Evolutionary conservation across 2,113 vertebrate genomes (phyloP).

Genomic region (Erythrocercus mccallii): DNA sequence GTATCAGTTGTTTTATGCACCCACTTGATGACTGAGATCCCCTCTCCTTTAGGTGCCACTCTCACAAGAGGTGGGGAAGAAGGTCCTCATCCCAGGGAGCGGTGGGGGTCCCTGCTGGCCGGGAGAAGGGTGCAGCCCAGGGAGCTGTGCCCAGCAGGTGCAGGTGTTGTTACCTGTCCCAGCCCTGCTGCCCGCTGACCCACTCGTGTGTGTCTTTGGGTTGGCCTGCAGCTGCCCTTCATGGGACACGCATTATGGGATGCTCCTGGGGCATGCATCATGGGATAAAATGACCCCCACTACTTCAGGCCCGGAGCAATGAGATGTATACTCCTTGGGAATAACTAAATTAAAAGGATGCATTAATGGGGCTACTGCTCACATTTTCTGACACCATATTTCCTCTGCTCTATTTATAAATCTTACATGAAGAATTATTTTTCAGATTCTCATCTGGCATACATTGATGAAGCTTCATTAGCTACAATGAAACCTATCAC

Average conservation of each 20-base stretch:
- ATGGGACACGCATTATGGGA: not conserved
- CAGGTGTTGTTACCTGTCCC: not conserved
- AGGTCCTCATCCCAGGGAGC: not conserved
- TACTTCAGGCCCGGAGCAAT: not conserved
- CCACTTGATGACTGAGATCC: fast-evolving
- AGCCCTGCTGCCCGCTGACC: not conserved
- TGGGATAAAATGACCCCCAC: not conserved
- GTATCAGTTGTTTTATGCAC: fast-evolving
- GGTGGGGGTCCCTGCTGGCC: not conserved
- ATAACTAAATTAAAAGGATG: conserved; percentile 38
- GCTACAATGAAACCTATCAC: not conserved
- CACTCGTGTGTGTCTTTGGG: fast-evolving
- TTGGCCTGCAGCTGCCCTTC: not conserved
- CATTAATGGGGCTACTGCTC: conserved; percentile 21
- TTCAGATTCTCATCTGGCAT: conserved; percentile 20
- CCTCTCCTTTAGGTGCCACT: not conserved
- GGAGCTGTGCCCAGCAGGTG: not conserved
- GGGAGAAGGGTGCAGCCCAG: not conserved
- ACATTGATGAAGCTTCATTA: conserved; percentile 23
- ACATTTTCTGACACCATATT: conserved; percentile 27
- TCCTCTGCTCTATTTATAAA: conserved; percentile 44
- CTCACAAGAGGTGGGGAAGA: not conserved
- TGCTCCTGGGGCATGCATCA: not conserved
- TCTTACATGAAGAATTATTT: conserved; percentile 6
- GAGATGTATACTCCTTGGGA: not conserved